phyloP scores from a whole-genome alignment of 2,797 vertebrate genomes.

The Pyrocephalus nanus region DNA sequence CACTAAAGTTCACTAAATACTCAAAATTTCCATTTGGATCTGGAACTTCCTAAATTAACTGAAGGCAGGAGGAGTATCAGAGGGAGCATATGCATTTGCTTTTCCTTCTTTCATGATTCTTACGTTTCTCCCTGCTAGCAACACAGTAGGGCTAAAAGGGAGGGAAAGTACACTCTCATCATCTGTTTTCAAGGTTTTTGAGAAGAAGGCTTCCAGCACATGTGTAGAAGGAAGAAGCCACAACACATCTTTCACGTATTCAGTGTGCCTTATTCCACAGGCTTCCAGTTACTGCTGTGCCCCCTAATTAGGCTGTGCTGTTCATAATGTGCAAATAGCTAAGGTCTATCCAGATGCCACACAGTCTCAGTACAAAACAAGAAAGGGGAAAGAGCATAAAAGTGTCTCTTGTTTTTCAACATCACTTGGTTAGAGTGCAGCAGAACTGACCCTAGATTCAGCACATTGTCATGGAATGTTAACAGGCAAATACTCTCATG shows the following conservation, averaged over 20 bases:
- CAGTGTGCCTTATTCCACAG: not conserved
- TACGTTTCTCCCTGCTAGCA: not conserved
- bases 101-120: not conserved
- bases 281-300: not conserved
- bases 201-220: not conserved
- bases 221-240: not conserved
- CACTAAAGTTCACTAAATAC: not conserved
- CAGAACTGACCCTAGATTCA: not conserved
- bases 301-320: not conserved
- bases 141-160: not conserved
- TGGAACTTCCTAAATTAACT: not conserved
- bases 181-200: not conserved
- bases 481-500: not conserved
- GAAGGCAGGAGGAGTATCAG: not conserved
- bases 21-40: not conserved
- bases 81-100: not conserved
- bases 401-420: not conserved
- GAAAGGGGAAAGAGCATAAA: accelerated
- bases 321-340: not conserved
- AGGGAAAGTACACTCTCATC: not conserved
- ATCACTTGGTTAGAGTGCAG: not conserved
- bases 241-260: not conserved
- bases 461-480: not conserved
- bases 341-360: not conserved
- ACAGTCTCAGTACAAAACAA: not conserved